A percentile compares a stretch with the other conserved stretches of the same genome.
These are phyloP conservation scores for Euzophera pinguis DNA, from an alignment of 2,888 invertebrate species.

Conservation along the genomic window DNA sequence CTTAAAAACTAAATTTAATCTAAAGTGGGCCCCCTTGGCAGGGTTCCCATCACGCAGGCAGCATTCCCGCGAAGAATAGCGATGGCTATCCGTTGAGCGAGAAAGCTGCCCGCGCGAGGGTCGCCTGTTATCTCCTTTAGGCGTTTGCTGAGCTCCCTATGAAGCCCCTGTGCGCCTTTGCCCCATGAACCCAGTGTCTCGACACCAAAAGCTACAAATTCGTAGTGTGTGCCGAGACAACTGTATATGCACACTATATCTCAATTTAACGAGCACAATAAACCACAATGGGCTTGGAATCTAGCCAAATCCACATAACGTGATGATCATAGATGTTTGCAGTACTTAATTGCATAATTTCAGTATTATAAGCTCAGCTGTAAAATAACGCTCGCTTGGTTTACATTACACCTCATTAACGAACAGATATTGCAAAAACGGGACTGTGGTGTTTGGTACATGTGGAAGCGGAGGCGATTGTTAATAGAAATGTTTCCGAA, in stretches of 20 bases:
- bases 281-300: constrained; percentile 4
- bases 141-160: too few species aligned
- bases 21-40: too few species aligned
- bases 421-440: constrained; percentile 43
- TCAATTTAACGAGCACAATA: background rate
- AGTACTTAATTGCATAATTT: constrained; percentile 15
- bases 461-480: constrained; percentile 15
- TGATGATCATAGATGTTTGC: constrained; percentile 2
- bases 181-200: too few species aligned
- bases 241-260: background rate
- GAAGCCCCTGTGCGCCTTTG: too few species aligned
- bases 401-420: constrained; percentile 52
- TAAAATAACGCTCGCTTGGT: constrained; percentile 35
- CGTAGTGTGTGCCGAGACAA: too few species aligned
- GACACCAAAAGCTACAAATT: too few species aligned
- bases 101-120: too few species aligned
- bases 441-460: constrained; percentile 23
- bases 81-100: too few species aligned
- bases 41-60: too few species aligned
- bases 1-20: too few species aligned
- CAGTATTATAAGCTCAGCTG: constrained; percentile 23
- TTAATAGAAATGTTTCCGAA: background rate
- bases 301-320: background rate
- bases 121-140: too few species aligned
- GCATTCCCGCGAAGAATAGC: too few species aligned